A percentile compares a stretch with the other conserved stretches of the same genome.
Conservation (phyloP, 2,888 invertebrate genomes). For the Mongoloraphidia duomilia region DNA sequence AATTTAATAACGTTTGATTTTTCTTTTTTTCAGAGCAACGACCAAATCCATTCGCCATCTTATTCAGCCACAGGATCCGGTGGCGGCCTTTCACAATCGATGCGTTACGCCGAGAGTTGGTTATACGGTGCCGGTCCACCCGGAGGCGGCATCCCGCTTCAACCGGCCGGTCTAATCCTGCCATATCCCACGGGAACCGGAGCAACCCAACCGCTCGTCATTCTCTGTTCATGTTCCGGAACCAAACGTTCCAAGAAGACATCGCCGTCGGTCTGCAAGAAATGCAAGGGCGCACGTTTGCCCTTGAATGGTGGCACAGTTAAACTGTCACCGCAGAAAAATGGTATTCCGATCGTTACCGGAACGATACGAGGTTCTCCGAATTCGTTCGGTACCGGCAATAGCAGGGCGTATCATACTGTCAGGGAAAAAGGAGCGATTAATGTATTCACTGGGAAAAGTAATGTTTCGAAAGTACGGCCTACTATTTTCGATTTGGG, state of each 20-base stretch:
- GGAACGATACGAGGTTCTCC: conserved; percentile 46
- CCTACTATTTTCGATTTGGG: conserved; percentile 47
- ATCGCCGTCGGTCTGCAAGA: conserved; percentile 64
- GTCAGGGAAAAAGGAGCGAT: background rate
- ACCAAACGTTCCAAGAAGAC: conserved; percentile 58
- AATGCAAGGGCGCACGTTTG: conserved; percentile 67
- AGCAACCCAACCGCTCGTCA: conserved; percentile 52
- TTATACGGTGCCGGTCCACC: conserved; percentile 63
- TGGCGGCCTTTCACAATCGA: conserved; percentile 63
- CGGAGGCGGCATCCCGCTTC: conserved; percentile 23
- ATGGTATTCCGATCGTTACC: conserved; percentile 17
- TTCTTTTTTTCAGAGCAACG: conserved; percentile 19
- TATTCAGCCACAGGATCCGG: conserved; percentile 38
- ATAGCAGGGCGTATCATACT: background rate
- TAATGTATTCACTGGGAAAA: background rate
- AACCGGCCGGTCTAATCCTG: conserved; percentile 31
- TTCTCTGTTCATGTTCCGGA: conserved; percentile 68
- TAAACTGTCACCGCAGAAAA: background rate
- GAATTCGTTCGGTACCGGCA: conserved; percentile 21
- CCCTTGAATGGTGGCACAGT: conserved; percentile 36
- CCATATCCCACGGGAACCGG: conserved; percentile 38
- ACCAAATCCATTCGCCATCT: conserved; percentile 12
- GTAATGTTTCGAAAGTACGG: conserved; percentile 30
- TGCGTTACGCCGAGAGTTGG: conserved; percentile 78
- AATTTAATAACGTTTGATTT: too few relatives aligned